These are phyloP conservation scores for Staurois parvus DNA, from an alignment of 2,797 vertebrate species.

Conservation along the genomic window DNA sequence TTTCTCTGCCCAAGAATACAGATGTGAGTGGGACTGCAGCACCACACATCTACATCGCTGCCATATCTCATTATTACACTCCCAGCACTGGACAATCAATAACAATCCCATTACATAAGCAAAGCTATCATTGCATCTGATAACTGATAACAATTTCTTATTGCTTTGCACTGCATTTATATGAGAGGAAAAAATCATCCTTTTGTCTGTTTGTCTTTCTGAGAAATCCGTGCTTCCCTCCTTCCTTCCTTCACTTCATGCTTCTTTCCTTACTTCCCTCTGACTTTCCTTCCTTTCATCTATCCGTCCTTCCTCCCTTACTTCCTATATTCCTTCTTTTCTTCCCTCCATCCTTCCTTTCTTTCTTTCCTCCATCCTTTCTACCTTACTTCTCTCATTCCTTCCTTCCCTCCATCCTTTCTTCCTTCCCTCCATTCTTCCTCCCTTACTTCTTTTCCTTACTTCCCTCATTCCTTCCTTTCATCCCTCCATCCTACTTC, in stretches of 20 bases:
- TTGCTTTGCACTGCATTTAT: not conserved
- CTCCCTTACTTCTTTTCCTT: not conserved
- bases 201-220: too few relatives aligned
- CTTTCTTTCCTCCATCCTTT: not conserved
- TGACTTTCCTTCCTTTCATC: not conserved
- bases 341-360: not conserved
- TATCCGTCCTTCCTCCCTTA: too few relatives aligned
- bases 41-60: constrained; percentile 35
- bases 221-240: too few relatives aligned
- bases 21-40: constrained; percentile 34
- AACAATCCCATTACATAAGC: constrained; percentile 33
- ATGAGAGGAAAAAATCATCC: not conserved
- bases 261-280: not conserved
- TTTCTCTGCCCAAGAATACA: constrained; percentile 38
- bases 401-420: not conserved
- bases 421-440: not conserved
- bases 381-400: not conserved
- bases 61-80: constrained; percentile 44
- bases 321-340: not conserved
- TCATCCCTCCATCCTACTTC: not conserved
- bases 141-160: constrained; percentile 14
- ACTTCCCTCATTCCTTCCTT: not conserved
- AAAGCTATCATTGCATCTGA: constrained; percentile 35
- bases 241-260: not conserved
- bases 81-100: constrained; percentile 22